Percentiles rank a stretch among this genome's conserved stretches.
Evolutionary conservation across 2,888 invertebrate species (phyloP).

Genomic region (Dryocosmus kuriphilus): DNA sequence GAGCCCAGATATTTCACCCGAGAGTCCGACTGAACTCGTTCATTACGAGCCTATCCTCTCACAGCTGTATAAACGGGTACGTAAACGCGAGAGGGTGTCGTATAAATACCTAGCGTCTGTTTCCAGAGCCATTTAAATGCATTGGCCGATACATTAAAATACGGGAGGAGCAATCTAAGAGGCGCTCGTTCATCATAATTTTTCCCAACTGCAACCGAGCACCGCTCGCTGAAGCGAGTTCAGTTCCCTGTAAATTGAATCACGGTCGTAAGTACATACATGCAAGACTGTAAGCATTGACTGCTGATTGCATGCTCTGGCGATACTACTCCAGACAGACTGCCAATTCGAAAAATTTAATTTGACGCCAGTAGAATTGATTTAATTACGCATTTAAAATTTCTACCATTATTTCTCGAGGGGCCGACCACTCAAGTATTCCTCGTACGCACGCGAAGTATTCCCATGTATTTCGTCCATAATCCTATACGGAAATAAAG

Average conservation of each 20-base stretch:
- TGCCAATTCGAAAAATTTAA: slow-evolving; percentile 9
- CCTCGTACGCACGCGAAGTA: too few species aligned
- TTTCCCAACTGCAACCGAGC: slow-evolving; percentile 52
- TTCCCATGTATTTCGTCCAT: too few species aligned
- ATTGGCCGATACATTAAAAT: slow-evolving; percentile 63
- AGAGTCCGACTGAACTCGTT: slow-evolving; percentile 50
- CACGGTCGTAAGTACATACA: slow-evolving; percentile 43
- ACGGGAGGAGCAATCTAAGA: slow-evolving; percentile 61
- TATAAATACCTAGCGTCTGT: slow-evolving; percentile 55
- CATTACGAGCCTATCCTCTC: slow-evolving; percentile 34
- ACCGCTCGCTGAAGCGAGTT: slow-evolving; percentile 21
- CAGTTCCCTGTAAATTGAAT: slow-evolving; percentile 50
- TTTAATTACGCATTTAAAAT: slow-evolving; percentile 8
- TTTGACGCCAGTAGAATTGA: slow-evolving; percentile 1
- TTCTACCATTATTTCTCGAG: neutral
- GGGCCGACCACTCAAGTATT: too few species aligned
- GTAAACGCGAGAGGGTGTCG: slow-evolving; percentile 41
- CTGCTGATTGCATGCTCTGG: slow-evolving; percentile 15
- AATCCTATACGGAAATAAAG: too few species aligned
- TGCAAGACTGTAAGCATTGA: slow-evolving; percentile 24
- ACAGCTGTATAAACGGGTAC: slow-evolving; percentile 29
- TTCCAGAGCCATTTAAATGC: slow-evolving; percentile 61
- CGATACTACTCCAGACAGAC: neutral
- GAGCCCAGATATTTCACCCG: slow-evolving; percentile 40
- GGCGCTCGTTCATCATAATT: slow-evolving; percentile 62